Evolutionary conservation across 2,888 invertebrate species (phyloP).

Genomic region (Xylota segnis): DNA sequence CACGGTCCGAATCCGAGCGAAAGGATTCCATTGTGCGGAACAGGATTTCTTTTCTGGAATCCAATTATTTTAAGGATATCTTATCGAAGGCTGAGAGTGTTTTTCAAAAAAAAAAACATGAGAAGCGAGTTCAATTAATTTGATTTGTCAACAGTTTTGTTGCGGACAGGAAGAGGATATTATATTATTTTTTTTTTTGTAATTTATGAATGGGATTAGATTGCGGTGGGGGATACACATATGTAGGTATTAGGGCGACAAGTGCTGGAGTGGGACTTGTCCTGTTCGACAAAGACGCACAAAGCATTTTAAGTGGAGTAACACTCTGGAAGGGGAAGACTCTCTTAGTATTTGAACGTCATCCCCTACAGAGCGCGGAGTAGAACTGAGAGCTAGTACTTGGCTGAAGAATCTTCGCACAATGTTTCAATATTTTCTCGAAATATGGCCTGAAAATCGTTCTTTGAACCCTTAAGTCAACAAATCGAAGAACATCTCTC

Average conservation of each 20-base stretch:
- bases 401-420: too few relatives aligned
- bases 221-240: neutral
- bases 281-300: too few relatives aligned
- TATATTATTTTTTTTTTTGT: slow-evolving; percentile 3
- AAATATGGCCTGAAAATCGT: too few relatives aligned
- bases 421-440: too few relatives aligned
- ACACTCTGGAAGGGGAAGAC: too few relatives aligned
- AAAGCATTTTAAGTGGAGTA: too few relatives aligned
- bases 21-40: slow-evolving; percentile 59
- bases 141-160: slow-evolving; percentile 74
- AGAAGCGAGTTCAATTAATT: slow-evolving; percentile 74
- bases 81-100: slow-evolving; percentile 59
- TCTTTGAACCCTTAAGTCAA: too few relatives aligned
- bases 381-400: too few relatives aligned
- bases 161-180: slow-evolving; percentile 9
- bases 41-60: slow-evolving; percentile 61
- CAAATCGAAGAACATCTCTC: too few relatives aligned
- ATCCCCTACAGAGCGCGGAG: too few relatives aligned
- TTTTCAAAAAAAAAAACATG: slow-evolving; percentile 14
- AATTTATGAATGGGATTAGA: slow-evolving; percentile 41
- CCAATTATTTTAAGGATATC: slow-evolving; percentile 76
- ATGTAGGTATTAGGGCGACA: neutral
- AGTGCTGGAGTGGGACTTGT: neutral
- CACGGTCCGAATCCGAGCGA: slow-evolving; percentile 1
- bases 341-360: too few relatives aligned